Evolutionary conservation across 1,140 invertebrate species (phyloP), one percentile per base, ranked within the genome.

Genomic region (Polyergus mexicanus): DNA sequence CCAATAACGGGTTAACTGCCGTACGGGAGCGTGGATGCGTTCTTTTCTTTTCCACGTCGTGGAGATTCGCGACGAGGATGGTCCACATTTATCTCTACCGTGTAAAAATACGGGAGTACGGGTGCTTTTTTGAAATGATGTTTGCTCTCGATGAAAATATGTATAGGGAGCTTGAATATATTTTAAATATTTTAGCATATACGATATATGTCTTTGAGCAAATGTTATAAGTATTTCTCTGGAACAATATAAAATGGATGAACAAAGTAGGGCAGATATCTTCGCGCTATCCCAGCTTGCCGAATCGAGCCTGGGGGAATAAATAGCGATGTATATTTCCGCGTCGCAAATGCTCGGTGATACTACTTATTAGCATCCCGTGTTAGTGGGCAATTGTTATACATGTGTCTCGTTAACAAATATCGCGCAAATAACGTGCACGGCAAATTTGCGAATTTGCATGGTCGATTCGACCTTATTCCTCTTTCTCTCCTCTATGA

Each of bases 321-420:
- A 66, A 86, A 86, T 66, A 60, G 54, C 84, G 58, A n/a, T 58
- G 62, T 87, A 87, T 80, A 86, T 87, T 86, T 86, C 11, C 75
- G 44, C 47, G 75, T 38, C 71, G 78, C 78, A 87, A 87, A 87
- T 77, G 77, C 74, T 25, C 74, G 68, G 65, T 66, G 86, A 88
- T 88, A 88, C 84, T 89, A 60, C 47, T 88, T 89, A 89, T 89
- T 89, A 89, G 74, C 86, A 89, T 88, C 86, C 83, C 32, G 44
- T 66, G 47, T 81, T 75, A 83, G 72, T 75, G 66, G 69, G 60
- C 66, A 58, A 87, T 80, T 62, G 85, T 66, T 56, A 3, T 47
- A 47, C 4, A 66, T 69, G 84, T 41, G 75, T 65, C 60, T 60
- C 86, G 83, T 88, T 85, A 86, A 89, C 88, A 80, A 74, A 80